phyloP scores from a whole-genome alignment of 23 tunicate species.

The Pegea sp. region DNA sequence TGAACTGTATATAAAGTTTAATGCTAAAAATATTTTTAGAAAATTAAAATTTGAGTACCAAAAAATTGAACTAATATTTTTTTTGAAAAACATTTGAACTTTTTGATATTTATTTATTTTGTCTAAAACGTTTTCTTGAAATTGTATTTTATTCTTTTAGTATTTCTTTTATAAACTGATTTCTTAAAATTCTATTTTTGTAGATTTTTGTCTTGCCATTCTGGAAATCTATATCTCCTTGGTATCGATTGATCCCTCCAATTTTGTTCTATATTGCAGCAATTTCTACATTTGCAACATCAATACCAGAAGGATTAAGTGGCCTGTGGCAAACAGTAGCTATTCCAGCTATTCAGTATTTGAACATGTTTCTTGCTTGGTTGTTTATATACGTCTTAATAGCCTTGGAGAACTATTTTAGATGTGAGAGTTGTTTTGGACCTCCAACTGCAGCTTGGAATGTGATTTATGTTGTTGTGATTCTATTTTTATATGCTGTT shows the following conservation, averaged over 20 bases:
- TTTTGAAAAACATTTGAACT: no score
- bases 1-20: no score
- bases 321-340: conserved; percentile 55
- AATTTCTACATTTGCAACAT: not conserved
- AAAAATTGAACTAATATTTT: no score
- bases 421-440: not conserved
- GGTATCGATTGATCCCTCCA: not conserved
- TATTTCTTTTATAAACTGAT: no score
- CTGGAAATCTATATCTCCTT: conserved; percentile 5
- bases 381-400: conserved; percentile 46
- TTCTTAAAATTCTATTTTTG: no score
- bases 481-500: not conserved
- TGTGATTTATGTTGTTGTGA: not conserved
- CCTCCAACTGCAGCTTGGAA: not conserved
- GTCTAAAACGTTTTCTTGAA: no score
- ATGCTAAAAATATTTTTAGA: no score
- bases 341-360: conserved; percentile 64
- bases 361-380: conserved; percentile 52
- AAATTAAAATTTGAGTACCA: no score
- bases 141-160: no score
- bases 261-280: not conserved
- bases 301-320: conserved; percentile 4
- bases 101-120: no score
- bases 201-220: conserved; percentile 4
- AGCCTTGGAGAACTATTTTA: not conserved